Base-by-base conservation (phyloP, 2,113 vertebrate genomes). In the Zingel zingel region DNA sequence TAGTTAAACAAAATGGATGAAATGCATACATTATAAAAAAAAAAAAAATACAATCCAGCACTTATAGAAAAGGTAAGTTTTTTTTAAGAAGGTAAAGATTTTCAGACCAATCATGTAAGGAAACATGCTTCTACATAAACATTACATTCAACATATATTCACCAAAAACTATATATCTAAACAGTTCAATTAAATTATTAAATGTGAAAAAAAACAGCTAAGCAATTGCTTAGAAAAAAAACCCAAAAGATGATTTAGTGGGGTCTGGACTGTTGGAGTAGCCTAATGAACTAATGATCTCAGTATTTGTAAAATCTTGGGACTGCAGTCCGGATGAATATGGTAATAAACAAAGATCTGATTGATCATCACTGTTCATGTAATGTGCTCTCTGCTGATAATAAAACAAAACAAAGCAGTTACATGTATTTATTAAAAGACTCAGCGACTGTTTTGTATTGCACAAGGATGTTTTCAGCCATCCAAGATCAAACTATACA, bases 371-470 rank as follows among this genome's bases (percentile, higher is more conserved):
- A 43, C 10, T 63, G 47, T 75, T 80, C 15, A 84, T 75, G 74
- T 21, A 48, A 78, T 68, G 39, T 12, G 6, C 57, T 56, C 12
- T 84, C 64, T 57, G 33, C 64, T 57, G 33, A 64, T 30, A 73
- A 89, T 65, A 78, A 83, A 91, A 86, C 36, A 73, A 77, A 64
- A 48, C n/a, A 77, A 85, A 82, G 62, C 64, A 77, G 73, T 72
- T 71, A 73, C 68, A 72, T 70, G 82, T 84, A 77, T 93, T 93
- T 92, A 93, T 93, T 93, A 80, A 92, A 90, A 88, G 59, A 84
- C 69, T 66, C 33, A 47, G 81, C 77, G 79, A 73, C 50, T 77
- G 68, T 81, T 87, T 81, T 77, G 68, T 90, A 93, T 95, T 92
- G 94, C 92, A 94, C 92, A 82, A 88, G 84, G 85, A 91, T 85